Percentiles rank a stretch among this genome's conserved stretches.
Conservation (phyloP, 2,888 invertebrate genomes). For the Caenorhabditis panamensis region DNA sequence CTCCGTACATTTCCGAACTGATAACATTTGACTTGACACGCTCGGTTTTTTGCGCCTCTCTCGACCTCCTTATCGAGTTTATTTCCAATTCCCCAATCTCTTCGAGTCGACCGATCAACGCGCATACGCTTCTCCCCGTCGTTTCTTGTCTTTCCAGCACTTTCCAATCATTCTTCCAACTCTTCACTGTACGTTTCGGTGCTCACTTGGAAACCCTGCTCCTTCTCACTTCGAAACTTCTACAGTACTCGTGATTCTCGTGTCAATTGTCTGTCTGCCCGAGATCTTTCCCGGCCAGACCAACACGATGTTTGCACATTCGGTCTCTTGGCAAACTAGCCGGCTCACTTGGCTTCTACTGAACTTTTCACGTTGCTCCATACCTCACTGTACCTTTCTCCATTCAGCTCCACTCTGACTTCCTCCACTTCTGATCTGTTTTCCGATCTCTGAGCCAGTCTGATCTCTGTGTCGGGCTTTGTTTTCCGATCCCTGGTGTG, state of each 20-base stretch:
- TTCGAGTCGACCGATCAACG: background rate
- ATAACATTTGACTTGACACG: background rate
- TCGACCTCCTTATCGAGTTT: background rate
- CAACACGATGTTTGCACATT: constrained; percentile 1
- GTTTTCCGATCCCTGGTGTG: too few relatives aligned
- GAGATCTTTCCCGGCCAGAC: background rate
- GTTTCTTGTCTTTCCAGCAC: background rate
- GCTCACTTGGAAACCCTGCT: background rate
- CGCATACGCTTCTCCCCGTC: background rate
- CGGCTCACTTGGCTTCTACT: background rate
- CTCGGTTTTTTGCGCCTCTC: background rate
- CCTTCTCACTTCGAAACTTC: background rate
- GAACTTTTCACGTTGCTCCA: background rate
- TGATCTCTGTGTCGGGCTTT: too few relatives aligned
- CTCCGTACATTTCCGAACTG: constrained; percentile 2
- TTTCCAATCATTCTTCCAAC: background rate
- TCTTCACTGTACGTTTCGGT: background rate
- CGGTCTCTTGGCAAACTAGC: background rate
- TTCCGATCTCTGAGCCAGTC: too few relatives aligned
- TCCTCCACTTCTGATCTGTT: too few relatives aligned
- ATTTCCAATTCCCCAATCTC: too few relatives aligned
- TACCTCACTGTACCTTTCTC: background rate
- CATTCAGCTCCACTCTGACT: too few relatives aligned
- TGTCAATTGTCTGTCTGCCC: background rate
- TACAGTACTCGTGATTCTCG: background rate